Conservation (phyloP, 2,888 invertebrate genomes). For the Agriopis aurantiaria region DNA sequence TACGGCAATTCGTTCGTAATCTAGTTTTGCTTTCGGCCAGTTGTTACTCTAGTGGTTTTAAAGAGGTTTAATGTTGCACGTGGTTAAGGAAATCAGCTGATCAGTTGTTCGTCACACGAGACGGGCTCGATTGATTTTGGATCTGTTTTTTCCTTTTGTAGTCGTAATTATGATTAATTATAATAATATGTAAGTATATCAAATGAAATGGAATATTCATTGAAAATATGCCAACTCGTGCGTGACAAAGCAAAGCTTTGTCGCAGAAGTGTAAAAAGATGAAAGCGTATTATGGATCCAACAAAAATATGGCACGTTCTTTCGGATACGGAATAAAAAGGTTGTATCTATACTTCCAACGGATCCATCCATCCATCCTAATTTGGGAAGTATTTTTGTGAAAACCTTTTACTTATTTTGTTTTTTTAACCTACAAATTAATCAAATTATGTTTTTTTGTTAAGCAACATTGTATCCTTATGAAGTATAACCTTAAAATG, state of each 20-base stretch:
- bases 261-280: constrained; percentile 30
- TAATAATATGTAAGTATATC: no score
- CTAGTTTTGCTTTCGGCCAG: constrained; percentile 36
- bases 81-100: constrained; percentile 15
- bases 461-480: no score
- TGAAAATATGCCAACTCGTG: constrained; percentile 28
- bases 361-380: constrained; percentile 31
- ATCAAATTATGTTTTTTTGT: neutral
- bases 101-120: neutral
- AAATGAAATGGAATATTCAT: constrained; percentile 7
- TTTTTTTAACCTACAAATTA: neutral
- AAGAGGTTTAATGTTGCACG: constrained; percentile 7
- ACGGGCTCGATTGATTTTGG: neutral
- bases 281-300: constrained; percentile 30
- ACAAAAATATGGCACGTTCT: constrained; percentile 36
- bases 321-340: constrained; percentile 36
- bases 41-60: constrained; percentile 17
- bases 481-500: no score
- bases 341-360: constrained; percentile 38
- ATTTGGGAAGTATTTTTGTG: constrained; percentile 37
- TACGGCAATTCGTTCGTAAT: constrained; percentile 33
- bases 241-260: constrained; percentile 30
- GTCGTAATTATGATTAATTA: neutral
- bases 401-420: constrained; percentile 24
- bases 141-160: neutral